phyloP scores from a whole-genome alignment of 2,113 vertebrate species.

The Gymnarchus niloticus region DNA sequence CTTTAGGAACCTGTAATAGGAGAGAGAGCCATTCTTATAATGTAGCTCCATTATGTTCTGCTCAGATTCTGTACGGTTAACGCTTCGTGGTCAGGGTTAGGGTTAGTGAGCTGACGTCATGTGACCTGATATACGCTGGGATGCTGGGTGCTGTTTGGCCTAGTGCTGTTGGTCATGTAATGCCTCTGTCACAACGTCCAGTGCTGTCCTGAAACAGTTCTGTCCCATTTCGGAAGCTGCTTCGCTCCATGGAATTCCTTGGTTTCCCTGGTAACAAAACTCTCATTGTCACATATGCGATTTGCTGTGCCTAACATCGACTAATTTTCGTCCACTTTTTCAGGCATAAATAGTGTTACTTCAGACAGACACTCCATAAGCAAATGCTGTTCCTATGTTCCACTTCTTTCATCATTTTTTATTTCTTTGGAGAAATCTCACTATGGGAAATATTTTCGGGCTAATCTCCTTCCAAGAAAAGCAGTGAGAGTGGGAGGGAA shows the following conservation, averaged over 20 bases:
- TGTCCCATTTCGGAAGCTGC: not conserved
- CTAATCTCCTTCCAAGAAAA: constrained; percentile 29
- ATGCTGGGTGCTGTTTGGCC: not conserved
- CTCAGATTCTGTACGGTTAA: not conserved
- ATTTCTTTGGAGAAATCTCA: not conserved
- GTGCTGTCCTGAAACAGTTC: not conserved
- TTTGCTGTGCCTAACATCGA: not conserved
- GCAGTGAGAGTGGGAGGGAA: constrained; percentile 28
- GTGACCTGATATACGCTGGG: not conserved
- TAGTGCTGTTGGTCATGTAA: not conserved
- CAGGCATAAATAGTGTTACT: constrained; percentile 6
- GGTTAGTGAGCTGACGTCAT: too few relatives aligned
- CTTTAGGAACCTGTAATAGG: not conserved
- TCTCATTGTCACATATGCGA: not conserved
- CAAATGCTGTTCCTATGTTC: constrained; percentile 6
- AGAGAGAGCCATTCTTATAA: not conserved
- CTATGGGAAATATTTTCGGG: constrained; percentile 22
- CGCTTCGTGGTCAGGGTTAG: not conserved
- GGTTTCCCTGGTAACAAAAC: not conserved
- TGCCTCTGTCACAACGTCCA: not conserved
- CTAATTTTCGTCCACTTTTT: constrained; percentile 17
- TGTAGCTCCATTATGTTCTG: not conserved
- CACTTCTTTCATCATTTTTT: not conserved
- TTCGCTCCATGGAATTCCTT: not conserved
- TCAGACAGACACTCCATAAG: not conserved